Evolutionary conservation across 2,888 invertebrate genomes (phyloP).

Genomic region (Glyphotaelius pellucidus): DNA sequence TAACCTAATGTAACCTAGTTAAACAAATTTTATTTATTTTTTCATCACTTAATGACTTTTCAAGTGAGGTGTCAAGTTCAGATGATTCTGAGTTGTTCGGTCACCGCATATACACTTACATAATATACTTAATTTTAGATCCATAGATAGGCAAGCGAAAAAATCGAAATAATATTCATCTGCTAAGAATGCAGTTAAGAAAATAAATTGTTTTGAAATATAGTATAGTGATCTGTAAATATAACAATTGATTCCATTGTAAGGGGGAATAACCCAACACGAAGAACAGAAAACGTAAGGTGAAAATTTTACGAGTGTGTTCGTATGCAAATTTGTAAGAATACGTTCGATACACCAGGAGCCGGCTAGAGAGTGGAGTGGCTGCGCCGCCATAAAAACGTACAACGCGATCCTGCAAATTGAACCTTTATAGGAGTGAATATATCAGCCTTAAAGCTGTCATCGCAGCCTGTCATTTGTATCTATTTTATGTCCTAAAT

Average conservation of each 20-base stretch:
- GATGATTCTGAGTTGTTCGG: too few relatives aligned
- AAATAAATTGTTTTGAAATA: too few relatives aligned
- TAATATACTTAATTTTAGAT: too few relatives aligned
- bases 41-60: too few relatives aligned
- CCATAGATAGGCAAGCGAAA: too few relatives aligned
- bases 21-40: too few relatives aligned
- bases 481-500: not conserved
- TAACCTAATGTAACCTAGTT: too few relatives aligned
- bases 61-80: too few relatives aligned
- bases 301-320: conserved; percentile 12
- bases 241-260: not conserved
- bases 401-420: conserved; percentile 13
- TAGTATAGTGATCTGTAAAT: not conserved
- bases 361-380: not conserved
- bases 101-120: too few relatives aligned
- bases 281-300: conserved; percentile 23
- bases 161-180: too few relatives aligned
- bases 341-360: not conserved
- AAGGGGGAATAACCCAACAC: not conserved
- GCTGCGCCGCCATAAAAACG: conserved; percentile 14
- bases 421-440: conserved; percentile 29
- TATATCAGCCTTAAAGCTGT: conserved; percentile 32
- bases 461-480: not conserved
- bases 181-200: too few relatives aligned
- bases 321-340: conserved; percentile 6